Conservation (phyloP, 2,797 vertebrate species). For the Clarias fuscus region DNA sequence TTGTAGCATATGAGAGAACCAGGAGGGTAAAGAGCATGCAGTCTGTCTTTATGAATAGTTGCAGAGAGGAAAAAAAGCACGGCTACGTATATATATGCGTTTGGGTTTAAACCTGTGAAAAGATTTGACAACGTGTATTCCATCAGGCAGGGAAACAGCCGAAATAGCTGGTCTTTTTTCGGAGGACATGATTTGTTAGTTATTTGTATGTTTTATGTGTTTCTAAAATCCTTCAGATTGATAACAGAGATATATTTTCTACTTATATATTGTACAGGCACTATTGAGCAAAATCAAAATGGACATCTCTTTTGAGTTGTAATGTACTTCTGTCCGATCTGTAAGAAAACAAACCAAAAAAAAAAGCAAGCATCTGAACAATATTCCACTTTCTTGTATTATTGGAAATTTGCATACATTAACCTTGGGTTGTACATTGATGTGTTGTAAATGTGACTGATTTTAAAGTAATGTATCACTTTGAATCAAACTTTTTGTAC, state of each 20-base stretch:
- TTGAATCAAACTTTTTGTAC: constrained; percentile 69
- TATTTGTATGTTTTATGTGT: constrained; percentile 84
- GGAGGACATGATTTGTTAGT: constrained; percentile 77
- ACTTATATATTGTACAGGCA: constrained; percentile 96
- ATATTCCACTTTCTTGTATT: constrained; percentile 54
- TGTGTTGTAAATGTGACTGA: constrained; percentile 71
- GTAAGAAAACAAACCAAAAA: constrained; percentile 64
- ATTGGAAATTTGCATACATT: constrained; percentile 59
- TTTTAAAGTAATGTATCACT: constrained; percentile 65
- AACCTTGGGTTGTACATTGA: constrained; percentile 66
- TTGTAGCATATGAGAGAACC: constrained; percentile 58
- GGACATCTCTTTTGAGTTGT: constrained; percentile 74
- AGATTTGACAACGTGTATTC: constrained; percentile 39
- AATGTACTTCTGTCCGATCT: constrained; percentile 70
- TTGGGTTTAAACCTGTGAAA: constrained; percentile 35
- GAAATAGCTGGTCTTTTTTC: constrained; percentile 96
- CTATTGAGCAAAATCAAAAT: constrained; percentile 73
- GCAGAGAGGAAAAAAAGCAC: not conserved
- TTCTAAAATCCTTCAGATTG: constrained; percentile 78
- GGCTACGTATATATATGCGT: constrained; percentile 15
- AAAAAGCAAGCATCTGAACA: constrained; percentile 17
- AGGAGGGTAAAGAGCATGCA: constrained; percentile 49
- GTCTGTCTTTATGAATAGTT: constrained; percentile 32
- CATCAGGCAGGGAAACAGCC: constrained; percentile 67
- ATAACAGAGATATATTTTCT: constrained; percentile 93